Evolutionary conservation across 2,888 invertebrate species (phyloP), one percentile per base, ranked within the genome.

Genomic region (Yponomeuta sedellus): DNA sequence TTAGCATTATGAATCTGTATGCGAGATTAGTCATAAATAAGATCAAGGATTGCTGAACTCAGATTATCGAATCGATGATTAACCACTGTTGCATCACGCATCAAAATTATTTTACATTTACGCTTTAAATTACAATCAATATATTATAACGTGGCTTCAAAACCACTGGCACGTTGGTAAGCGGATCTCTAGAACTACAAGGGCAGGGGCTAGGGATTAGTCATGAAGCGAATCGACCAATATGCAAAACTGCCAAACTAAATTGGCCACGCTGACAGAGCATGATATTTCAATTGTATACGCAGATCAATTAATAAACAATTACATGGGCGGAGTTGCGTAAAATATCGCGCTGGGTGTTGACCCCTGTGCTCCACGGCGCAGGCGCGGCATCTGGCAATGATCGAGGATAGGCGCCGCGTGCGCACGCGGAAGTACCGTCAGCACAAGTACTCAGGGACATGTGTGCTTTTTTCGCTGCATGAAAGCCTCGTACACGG

Each of bases 261-360:
- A 2, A 25, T 25, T 44, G 12, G 44, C 10, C 44, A 44, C 44
- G 44, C 16, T 4, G 16, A 52, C 16, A 12, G 16, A 52, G 44
- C 44, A 16, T 52, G 44, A 16, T 52, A 52, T 52, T 52, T 16
- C 16, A 52, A 52, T 52, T 52, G 44, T 52, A n/a, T n/a, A 52
- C 44, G 12, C 16, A 12, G 16, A 52, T 52, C 16, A 16, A 52
- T 52, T 52, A 52, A 52, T 52, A 52, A 16, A 12, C 44, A 52
- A 52, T 52, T 52, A 16, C 44, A 52, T 34, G 34, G 44, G 16
- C 12, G 22, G n/a, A 44, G 44, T 44, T 86, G 83, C 83, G 85
- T 85, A 83, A 88, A 88, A 89, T 88, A 88, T 86, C 44, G 85
- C 88, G 88, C 77, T 88, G 88, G 88, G 87, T 90, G 86, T 89